phyloP scores from a whole-genome alignment of 2,888 invertebrate species.

The Odiellus spinosus region DNA sequence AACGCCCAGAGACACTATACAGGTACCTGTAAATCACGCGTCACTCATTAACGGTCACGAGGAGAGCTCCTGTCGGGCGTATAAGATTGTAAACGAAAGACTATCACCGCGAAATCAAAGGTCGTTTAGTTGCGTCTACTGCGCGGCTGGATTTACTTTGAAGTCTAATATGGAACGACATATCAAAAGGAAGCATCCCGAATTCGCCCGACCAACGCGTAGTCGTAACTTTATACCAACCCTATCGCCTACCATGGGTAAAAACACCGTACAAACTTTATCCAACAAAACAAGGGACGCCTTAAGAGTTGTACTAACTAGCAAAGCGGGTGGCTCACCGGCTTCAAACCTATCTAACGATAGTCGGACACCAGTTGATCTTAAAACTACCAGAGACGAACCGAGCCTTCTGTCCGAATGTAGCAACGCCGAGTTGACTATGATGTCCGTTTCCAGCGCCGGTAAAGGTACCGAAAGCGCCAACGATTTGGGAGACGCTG shows the following conservation, averaged over 20 bases:
- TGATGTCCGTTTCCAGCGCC: not conserved
- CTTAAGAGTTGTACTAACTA: slow-evolving; percentile 15
- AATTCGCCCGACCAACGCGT: slow-evolving; percentile 34
- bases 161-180: slow-evolving; percentile 86
- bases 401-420: not conserved
- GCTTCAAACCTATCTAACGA: not conserved
- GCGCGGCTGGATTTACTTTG: slow-evolving; percentile 73
- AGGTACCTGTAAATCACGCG: not conserved
- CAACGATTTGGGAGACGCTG: not conserved
- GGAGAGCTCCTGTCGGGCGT: not conserved
- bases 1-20: not conserved
- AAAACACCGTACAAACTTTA: slow-evolving; percentile 11
- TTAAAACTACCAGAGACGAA: not conserved
- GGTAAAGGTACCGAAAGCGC: not conserved
- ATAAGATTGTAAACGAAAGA: slow-evolving; percentile 2
- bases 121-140: slow-evolving; percentile 78
- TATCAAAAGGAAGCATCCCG: slow-evolving; percentile 84
- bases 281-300: slow-evolving; percentile 19
- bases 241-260: slow-evolving; percentile 9
- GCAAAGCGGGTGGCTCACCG: slow-evolving; percentile 12
- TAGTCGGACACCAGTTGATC: not conserved
- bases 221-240: slow-evolving; percentile 14
- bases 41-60: not conserved
- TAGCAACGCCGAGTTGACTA: not conserved
- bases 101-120: slow-evolving; percentile 29